Conservation (phyloP, 1,140 invertebrate genomes). For the Homarus americanus region DNA sequence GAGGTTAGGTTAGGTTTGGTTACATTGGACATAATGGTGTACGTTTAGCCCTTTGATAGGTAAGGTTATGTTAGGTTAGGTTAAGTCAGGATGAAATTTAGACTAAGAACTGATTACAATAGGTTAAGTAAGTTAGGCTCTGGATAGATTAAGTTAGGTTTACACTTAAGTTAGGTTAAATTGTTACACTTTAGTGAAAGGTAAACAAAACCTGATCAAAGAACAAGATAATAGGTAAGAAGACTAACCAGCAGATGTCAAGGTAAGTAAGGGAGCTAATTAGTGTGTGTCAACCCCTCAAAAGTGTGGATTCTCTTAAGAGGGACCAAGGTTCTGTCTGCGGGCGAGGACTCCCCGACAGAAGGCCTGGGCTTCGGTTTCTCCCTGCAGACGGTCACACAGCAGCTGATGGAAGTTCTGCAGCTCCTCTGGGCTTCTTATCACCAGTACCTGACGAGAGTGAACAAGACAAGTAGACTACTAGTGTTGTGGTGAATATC, state of each 20-base stretch:
- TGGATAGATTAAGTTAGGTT: too few species aligned
- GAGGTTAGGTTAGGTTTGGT: too few species aligned
- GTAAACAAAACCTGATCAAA: background rate
- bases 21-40: too few species aligned
- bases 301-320: background rate
- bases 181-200: too few species aligned
- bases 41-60: too few species aligned
- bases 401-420: background rate
- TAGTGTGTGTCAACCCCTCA: background rate
- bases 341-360: background rate
- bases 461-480: too few species aligned
- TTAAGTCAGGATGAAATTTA: too few species aligned
- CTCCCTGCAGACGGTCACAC: background rate
- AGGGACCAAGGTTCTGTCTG: background rate
- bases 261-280: background rate
- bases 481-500: background rate
- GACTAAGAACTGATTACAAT: too few species aligned
- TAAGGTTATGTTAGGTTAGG: too few species aligned
- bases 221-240: background rate
- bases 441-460: constrained; percentile 11
- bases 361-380: background rate
- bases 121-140: too few species aligned
- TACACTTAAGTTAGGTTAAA: too few species aligned
- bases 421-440: background rate
- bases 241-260: background rate